Evolutionary conservation across 53 echinoderm and acorn worm species (phyloP), one percentile per base, ranked within the genome.

Genomic region (Apostichopus leukothele): DNA sequence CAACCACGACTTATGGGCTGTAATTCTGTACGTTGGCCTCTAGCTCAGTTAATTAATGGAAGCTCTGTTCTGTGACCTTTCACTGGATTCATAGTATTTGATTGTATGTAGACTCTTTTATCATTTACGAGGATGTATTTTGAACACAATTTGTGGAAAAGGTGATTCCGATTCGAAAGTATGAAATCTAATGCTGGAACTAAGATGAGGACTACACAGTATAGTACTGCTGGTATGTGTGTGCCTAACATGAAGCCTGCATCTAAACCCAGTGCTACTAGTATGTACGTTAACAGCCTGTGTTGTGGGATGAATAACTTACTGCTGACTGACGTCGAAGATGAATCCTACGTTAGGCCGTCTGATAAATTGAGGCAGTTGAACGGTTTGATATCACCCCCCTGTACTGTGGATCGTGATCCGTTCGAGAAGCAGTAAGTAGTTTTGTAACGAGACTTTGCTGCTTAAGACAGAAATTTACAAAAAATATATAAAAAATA

Each of bases 251-350:
- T 57, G 39, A 51, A 81, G 81, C 81, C 81, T 81, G 55, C 60
- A 59, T 52, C 81, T 59, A 81, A 51, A 12, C 19, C n/a, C 11
- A 59, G 51, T 5, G 16, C 57, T 55, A 55, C 81, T 10, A 23
- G 55, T 23, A 9, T 81, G 6, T 81, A 81, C 12, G 9, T 81
- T 21, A 81, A 81, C 18, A 81, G 53, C 23, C 54, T 81, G 13
- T 81, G 81, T 18, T 81, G 81, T 54, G 81, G 81, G 2, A 54
- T 81, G 81, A 81, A 59, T 55, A 52, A 71, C 21, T 19, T 71
- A 71, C 18, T 71, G 18, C 71, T 71, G 18, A 5, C 71, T 19
- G 71, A 71, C 18, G 71, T 71, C 5, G 71, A 6, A 71, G 71
- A 71, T 3, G 71, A 71, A 6, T 71, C 71, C 18, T 71, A 71